Percentiles rank a stretch among this genome's conserved stretches.
phyloP scores from a whole-genome alignment of 2,113 vertebrate species.

The Geococcyx californianus region DNA sequence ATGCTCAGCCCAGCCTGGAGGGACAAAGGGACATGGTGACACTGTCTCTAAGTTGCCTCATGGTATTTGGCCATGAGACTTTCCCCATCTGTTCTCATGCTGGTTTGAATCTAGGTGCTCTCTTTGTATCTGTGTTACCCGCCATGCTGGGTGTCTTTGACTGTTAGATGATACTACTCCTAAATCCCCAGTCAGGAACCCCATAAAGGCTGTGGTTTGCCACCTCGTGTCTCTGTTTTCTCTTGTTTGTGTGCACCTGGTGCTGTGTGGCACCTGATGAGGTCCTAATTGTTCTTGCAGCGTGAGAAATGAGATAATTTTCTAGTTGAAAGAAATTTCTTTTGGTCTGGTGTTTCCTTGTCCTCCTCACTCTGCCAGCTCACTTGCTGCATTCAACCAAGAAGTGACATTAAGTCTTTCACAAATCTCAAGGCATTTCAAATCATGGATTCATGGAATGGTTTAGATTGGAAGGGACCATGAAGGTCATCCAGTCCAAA shows the following conservation, averaged over 20 bases:
- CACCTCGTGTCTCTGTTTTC: background rate
- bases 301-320: background rate
- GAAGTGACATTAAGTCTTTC: background rate
- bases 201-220: fast-evolving
- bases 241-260: background rate
- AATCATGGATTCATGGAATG: background rate
- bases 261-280: background rate
- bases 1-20: background rate
- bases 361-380: background rate
- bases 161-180: background rate
- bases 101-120: background rate
- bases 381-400: background rate
- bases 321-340: background rate
- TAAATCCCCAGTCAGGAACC: background rate
- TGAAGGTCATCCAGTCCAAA: too few species aligned
- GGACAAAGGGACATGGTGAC: background rate
- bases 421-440: background rate
- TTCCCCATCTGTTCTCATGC: background rate
- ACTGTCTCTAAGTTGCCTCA: background rate
- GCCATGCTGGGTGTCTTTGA: background rate
- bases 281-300: background rate
- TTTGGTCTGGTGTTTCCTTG: background rate
- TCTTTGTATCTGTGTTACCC: background rate
- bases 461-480: too few species aligned
- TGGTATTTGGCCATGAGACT: background rate